Evolutionary conservation across 2,888 invertebrate genomes (phyloP), one percentile per base, ranked within the genome.

Genomic region (Eubasilissa splendida): DNA sequence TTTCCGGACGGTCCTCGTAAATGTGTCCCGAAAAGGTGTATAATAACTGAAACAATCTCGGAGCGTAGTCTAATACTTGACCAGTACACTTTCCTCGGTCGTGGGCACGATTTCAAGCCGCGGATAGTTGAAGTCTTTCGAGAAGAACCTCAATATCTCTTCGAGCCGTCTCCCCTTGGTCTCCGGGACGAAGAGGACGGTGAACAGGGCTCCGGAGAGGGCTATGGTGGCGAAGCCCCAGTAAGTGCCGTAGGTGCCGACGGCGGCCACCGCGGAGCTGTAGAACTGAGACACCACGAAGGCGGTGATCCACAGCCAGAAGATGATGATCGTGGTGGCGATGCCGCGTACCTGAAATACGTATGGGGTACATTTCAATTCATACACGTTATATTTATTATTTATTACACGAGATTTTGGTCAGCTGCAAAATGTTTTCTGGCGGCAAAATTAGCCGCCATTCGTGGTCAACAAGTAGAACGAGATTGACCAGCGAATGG

Each of bases 151-250:
- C 59, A 87, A 85, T 8, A 89, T 89, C 74, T 87, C 85, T 73
- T 88, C 87, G 11, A 88, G 85, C 75, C 86, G 87, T 84, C 87
- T 88, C 31, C 89, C 89, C 84, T 87, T 89, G 0, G 90, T 90
- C 84, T 90, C 90, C 0, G 89, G 90, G 53, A 90, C 85, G 58
- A 86, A 88, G 70, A 88, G 82, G 58, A 88, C 84, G 73, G 86
- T 85, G 58, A 87, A 86, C 78, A 88, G 54, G 7, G 86, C 85
- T 0, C 88, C 87, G 0, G 86, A 66, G 33, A 88, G 75, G 84
- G 88, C 88, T n/a, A 88, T 84, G 0, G 83, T 85, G 11, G 87
- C 86, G 83, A 87, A 90, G 4, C 86, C 79, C 85, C 86, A 88
- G 85, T 89, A 90, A 14, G 87, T 86, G 0, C 86, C 86, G 70